These are phyloP conservation scores for Elymnias hypermnestra DNA, from an alignment of 1,140 invertebrate species.

Conservation along the genomic window DNA sequence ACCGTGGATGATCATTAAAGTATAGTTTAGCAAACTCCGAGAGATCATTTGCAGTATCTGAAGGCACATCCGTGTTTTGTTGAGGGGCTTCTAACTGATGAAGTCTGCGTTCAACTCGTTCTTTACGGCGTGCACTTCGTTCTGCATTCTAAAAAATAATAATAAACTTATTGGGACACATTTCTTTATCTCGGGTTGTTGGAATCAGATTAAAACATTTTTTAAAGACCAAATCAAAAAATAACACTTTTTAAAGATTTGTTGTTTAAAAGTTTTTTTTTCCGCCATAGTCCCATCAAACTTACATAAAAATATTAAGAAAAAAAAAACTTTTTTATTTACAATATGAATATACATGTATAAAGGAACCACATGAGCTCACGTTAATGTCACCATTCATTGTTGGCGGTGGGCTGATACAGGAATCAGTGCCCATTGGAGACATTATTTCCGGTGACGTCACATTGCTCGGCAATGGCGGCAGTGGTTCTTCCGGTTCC, in stretches of 20 bases:
- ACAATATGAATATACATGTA: too few relatives aligned
- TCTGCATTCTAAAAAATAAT: conserved; percentile 46
- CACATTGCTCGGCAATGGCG: conserved; percentile 34
- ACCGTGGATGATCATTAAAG: conserved; percentile 93
- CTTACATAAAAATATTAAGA: too few relatives aligned
- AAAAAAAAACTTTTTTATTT: too few relatives aligned
- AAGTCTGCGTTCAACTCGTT: conserved; percentile 89
- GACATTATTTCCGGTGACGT: conserved; percentile 40
- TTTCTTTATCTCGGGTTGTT: too few relatives aligned
- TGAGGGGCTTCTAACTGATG: conserved; percentile 79
- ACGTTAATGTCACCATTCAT: conserved; percentile 54
- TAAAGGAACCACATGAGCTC: too few relatives aligned
- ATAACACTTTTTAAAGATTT: too few relatives aligned
- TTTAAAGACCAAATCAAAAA: too few relatives aligned
- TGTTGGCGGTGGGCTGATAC: conserved; percentile 76
- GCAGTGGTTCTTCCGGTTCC: conserved; percentile 41
- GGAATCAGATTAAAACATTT: too few relatives aligned
- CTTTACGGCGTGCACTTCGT: conserved; percentile 86
- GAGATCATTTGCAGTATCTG: conserved; percentile 82
- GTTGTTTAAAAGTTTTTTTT: too few relatives aligned
- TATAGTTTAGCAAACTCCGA: conserved; percentile 95
- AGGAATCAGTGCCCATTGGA: conserved; percentile 49
- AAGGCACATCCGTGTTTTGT: conserved; percentile 37
- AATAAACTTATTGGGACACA: too few relatives aligned
- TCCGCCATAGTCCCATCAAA: too few relatives aligned